These are phyloP conservation scores for Eupithecia abbreviata DNA, from an alignment of 2,888 invertebrate genomes.

Conservation along the genomic window DNA sequence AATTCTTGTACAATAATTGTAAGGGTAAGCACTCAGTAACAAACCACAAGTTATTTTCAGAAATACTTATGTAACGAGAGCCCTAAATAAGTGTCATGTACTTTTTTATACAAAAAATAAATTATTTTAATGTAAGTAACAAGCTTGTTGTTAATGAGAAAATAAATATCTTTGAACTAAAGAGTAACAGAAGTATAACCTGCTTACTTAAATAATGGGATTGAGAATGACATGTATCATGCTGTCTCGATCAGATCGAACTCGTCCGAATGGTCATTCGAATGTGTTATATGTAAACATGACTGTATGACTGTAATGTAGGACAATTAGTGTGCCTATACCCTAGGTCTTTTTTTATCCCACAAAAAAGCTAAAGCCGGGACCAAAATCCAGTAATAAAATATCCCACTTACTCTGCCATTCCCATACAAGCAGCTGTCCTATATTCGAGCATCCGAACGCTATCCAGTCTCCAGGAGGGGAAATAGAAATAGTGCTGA, in stretches of 20 bases:
- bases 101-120: no score
- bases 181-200: background rate
- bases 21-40: no score
- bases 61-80: no score
- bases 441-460: constrained; percentile 93
- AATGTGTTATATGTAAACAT: no score
- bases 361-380: background rate
- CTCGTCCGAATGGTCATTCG: background rate
- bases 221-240: background rate
- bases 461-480: constrained; percentile 98
- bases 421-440: constrained; percentile 98
- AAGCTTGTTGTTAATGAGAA: no score
- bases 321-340: no score
- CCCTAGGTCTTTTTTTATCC: background rate
- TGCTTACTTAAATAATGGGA: background rate
- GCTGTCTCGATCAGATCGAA: background rate
- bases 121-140: no score
- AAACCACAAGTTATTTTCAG: no score
- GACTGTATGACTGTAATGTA: no score
- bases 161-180: no score
- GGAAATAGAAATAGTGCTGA: constrained; percentile 93
- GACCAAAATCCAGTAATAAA: background rate
- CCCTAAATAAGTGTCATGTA: no score
- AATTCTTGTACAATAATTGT: no score
- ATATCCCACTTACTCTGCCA: constrained; percentile 92